phyloP scores from a whole-genome alignment of 2,888 invertebrate genomes.

The Harpalus rubripes region DNA sequence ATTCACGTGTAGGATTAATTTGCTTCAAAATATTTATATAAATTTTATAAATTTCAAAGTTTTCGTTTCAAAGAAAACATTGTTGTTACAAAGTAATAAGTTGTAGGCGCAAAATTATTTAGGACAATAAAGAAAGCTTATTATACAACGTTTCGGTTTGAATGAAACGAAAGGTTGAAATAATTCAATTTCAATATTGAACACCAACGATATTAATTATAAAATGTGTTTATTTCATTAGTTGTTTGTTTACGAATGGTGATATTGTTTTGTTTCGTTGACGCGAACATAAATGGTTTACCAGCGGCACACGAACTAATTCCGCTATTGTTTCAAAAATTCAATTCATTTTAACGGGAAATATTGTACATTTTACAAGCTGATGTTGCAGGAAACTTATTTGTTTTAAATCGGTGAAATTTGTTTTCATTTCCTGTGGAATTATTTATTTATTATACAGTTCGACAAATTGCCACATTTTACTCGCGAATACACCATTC shows the following conservation, averaged over 20 bases:
- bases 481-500: constrained; percentile 8
- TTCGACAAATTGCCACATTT: constrained; percentile 28
- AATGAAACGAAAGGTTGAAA: constrained; percentile 27
- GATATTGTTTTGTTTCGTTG: constrained; percentile 54
- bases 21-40: no score
- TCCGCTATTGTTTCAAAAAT: constrained; percentile 54
- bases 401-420: constrained; percentile 52
- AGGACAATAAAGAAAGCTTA: neutral
- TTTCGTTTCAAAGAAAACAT: neutral
- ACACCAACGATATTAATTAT: constrained; percentile 48
- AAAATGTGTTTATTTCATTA: constrained; percentile 54
- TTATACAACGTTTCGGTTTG: neutral
- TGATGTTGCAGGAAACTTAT: constrained; percentile 47
- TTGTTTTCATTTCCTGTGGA: constrained; percentile 36
- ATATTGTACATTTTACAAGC: constrained; percentile 54
- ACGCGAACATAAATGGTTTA: constrained; percentile 54
- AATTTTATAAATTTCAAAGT: no score
- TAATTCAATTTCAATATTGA: constrained; percentile 51
- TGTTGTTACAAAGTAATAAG: neutral
- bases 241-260: constrained; percentile 52
- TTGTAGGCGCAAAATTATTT: neutral
- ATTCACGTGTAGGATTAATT: no score
- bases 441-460: constrained; percentile 24
- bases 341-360: constrained; percentile 52
- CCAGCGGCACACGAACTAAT: constrained; percentile 50